Evolutionary conservation across 1,140 invertebrate genomes (phyloP).

Genomic region (Orchestia grillus): DNA sequence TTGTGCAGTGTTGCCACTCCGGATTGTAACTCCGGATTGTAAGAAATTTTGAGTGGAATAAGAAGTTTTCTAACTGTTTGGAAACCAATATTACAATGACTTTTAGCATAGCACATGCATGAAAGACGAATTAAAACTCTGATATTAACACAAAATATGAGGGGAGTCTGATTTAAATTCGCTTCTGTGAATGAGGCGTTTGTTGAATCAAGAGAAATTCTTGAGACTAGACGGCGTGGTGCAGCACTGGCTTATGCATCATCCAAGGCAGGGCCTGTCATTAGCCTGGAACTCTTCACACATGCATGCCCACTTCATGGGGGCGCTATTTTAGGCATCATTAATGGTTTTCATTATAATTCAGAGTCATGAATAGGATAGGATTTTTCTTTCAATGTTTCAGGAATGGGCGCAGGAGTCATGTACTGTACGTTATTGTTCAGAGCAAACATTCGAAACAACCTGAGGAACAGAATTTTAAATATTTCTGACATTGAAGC

Average conservation of each 20-base stretch:
- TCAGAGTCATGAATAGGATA: neutral
- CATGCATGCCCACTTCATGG: neutral
- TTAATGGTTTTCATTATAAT: neutral
- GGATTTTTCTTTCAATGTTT: neutral
- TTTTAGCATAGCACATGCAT: neutral
- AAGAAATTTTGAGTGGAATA: neutral
- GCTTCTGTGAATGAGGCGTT: neutral
- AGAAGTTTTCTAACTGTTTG: neutral
- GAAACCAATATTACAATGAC: neutral
- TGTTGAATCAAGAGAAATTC: neutral
- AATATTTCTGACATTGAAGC: too few species aligned
- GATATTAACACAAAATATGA: neutral
- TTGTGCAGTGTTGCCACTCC: neutral
- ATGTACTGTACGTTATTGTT: neutral
- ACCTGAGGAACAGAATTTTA: too few species aligned
- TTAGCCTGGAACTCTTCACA: neutral
- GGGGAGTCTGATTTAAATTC: neutral
- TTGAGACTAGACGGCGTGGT: neutral
- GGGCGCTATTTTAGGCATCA: neutral
- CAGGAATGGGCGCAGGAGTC: neutral
- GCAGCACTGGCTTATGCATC: neutral
- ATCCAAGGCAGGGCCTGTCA: neutral
- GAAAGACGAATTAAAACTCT: neutral
- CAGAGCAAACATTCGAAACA: neutral
- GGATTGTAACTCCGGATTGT: neutral